Conservation (phyloP, 1,140 invertebrate genomes). For the Cydia amplana region DNA sequence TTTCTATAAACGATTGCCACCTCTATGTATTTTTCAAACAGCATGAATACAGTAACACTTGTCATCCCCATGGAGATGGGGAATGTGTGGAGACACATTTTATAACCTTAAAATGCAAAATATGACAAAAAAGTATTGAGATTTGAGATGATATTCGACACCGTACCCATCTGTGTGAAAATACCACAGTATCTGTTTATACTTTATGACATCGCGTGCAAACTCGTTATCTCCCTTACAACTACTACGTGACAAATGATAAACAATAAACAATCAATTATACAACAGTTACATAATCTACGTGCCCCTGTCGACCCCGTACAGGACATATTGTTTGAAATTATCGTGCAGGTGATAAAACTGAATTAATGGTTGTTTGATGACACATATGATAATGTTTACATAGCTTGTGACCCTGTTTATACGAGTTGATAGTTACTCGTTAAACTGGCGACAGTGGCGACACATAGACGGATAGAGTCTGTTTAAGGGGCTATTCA, state of each 20-base stretch:
- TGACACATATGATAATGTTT: conserved; percentile 14
- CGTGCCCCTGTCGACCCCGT: background rate
- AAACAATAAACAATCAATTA: conserved; percentile 1
- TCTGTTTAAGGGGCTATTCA: too few relatives aligned
- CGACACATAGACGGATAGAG: background rate
- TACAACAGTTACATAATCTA: background rate
- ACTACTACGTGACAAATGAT: background rate
- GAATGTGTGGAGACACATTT: too few relatives aligned
- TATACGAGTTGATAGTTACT: background rate
- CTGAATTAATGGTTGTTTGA: background rate
- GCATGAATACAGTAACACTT: too few relatives aligned
- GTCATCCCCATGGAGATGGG: too few relatives aligned
- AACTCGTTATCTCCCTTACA: background rate
- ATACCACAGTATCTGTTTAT: too few relatives aligned
- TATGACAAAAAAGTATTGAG: too few relatives aligned
- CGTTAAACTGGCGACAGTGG: background rate
- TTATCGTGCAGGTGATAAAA: conserved; percentile 9
- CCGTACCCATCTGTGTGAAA: too few relatives aligned
- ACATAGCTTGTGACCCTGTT: background rate
- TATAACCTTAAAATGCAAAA: too few relatives aligned
- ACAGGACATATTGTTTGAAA: background rate
- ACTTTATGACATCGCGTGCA: background rate
- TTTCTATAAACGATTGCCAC: too few relatives aligned
- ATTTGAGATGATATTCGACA: too few relatives aligned
- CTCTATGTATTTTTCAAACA: too few relatives aligned